Evolutionary conservation across 2,797 vertebrate species (phyloP).

Genomic region (Pangasius sanitwongsei): DNA sequence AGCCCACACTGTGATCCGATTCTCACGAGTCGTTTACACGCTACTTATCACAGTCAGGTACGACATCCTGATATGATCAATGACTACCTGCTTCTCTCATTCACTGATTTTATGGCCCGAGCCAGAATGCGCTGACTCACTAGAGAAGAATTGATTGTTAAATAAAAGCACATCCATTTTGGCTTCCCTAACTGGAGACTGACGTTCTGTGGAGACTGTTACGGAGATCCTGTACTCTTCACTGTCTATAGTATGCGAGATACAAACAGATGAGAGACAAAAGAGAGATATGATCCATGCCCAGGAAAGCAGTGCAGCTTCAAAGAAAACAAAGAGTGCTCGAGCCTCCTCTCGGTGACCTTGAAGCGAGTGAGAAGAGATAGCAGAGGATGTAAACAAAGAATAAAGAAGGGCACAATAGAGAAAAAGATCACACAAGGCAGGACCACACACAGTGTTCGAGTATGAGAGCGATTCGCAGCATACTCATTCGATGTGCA

Average conservation of each 20-base stretch:
- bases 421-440: neutral
- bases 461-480: neutral
- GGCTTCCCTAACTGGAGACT: slow-evolving; percentile 41
- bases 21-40: slow-evolving; percentile 51
- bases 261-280: slow-evolving; percentile 25
- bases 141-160: slow-evolving; percentile 65
- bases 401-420: neutral
- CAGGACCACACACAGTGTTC: neutral
- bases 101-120: slow-evolving; percentile 55
- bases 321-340: neutral
- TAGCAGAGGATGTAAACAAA: neutral
- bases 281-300: slow-evolving; percentile 31
- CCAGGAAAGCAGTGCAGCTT: neutral
- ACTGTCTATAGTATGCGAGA: neutral
- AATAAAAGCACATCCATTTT: slow-evolving; percentile 64
- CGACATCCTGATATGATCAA: slow-evolving; percentile 58
- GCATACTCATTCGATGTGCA: slow-evolving; percentile 38
- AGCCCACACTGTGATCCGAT: slow-evolving; percentile 8
- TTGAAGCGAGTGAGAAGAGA: neutral
- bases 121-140: slow-evolving; percentile 61
- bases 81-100: slow-evolving; percentile 59
- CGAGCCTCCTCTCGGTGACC: neutral
- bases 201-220: slow-evolving; percentile 5
- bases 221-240: neutral
- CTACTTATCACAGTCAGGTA: slow-evolving; percentile 48